Conservation (phyloP, 2,888 invertebrate genomes). For the Oxystoma pomonae region DNA sequence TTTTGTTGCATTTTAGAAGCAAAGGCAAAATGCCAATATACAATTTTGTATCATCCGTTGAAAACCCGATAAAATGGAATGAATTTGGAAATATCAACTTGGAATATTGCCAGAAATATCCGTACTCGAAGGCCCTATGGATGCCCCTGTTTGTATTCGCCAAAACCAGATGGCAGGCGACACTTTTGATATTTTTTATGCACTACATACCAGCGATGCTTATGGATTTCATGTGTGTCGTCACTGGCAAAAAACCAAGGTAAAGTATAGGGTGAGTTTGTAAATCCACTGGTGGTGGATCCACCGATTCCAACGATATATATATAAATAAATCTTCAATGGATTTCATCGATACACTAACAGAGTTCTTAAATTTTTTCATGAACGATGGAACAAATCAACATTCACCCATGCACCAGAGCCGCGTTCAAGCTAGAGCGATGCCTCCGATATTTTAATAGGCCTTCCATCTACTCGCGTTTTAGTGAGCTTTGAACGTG, state of each 20-base stretch:
- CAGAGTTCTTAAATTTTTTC: too few species aligned
- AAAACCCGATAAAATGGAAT: constrained; percentile 78
- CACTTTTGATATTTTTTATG: constrained; percentile 51
- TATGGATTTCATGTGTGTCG: constrained; percentile 51
- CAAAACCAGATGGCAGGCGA: constrained; percentile 40
- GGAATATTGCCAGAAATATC: constrained; percentile 50
- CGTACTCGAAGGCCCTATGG: constrained; percentile 55
- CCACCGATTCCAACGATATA: too few species aligned
- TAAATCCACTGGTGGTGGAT: too few species aligned
- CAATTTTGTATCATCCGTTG: constrained; percentile 78
- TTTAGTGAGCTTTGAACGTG: too few species aligned
- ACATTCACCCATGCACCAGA: too few species aligned
- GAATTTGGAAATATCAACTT: constrained; percentile 56
- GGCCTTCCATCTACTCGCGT: too few species aligned
- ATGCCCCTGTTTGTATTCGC: constrained; percentile 28
- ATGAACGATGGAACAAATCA: too few species aligned
- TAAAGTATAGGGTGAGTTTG: too few species aligned
- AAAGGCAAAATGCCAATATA: constrained; percentile 56
- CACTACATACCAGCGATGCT: constrained; percentile 61
- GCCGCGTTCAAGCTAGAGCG: too few species aligned
- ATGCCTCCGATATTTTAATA: too few species aligned
- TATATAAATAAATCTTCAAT: too few species aligned
- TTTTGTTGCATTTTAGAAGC: constrained; percentile 20
- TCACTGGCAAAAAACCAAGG: constrained; percentile 42
- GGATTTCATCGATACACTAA: too few species aligned